phyloP scores from a whole-genome alignment of 2,113 vertebrate genomes.

The Haemorhous mexicanus region DNA sequence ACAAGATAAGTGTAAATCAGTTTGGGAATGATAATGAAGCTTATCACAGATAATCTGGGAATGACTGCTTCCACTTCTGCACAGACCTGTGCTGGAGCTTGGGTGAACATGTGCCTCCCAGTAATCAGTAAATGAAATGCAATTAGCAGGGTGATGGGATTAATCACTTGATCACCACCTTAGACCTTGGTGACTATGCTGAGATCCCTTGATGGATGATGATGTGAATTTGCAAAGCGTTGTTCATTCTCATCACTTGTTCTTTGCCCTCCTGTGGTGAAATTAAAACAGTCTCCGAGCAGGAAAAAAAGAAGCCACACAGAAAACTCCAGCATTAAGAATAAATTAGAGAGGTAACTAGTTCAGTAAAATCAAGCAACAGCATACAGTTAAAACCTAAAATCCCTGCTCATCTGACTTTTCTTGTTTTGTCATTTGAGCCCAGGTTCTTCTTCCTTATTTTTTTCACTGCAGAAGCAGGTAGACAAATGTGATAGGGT shows the following conservation, averaged over 20 bases:
- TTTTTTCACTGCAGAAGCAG: background rate
- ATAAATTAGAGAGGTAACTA: conserved; percentile 38
- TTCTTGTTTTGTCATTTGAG: background rate
- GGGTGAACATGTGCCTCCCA: background rate
- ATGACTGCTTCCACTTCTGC: conserved; percentile 21
- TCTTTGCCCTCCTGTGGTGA: conserved; percentile 55
- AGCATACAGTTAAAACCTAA: background rate
- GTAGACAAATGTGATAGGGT: background rate
- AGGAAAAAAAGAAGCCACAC: background rate
- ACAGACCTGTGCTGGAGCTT: background rate
- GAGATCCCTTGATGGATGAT: conserved; percentile 57
- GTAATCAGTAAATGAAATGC: conserved; percentile 66
- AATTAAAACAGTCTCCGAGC: conserved; percentile 33
- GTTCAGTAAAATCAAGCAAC: background rate
- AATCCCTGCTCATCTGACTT: background rate
- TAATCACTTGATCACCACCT: conserved; percentile 64
- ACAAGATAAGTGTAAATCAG: background rate
- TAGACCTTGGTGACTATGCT: conserved; percentile 16
- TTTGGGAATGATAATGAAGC: conserved; percentile 42
- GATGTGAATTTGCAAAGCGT: conserved; percentile 41
- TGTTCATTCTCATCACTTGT: conserved; percentile 49
- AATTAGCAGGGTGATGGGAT: conserved; percentile 49
- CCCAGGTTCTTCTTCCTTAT: background rate
- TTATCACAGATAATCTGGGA: conserved; percentile 22
- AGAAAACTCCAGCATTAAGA: conserved; percentile 19